Conservation (phyloP, 2,113 vertebrate genomes). For the Electrona antarctica region DNA sequence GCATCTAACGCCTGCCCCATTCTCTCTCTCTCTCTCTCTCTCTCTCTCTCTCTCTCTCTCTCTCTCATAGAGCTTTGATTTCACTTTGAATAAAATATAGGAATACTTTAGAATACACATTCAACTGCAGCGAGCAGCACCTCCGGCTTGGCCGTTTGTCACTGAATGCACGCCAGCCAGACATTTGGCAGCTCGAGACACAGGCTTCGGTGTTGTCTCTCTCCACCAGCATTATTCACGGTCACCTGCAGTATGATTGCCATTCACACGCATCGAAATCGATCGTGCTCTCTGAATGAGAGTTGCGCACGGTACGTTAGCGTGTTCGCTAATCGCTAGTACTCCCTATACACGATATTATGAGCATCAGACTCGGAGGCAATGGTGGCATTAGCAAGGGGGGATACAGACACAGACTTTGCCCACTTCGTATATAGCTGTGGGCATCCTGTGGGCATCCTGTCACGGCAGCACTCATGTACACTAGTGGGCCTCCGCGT, state of each 20-base stretch:
- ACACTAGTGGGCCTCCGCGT: slow-evolving; percentile 11
- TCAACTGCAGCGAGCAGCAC: slow-evolving; percentile 26
- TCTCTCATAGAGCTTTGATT: slow-evolving; percentile 38
- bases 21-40: slow-evolving; percentile 29
- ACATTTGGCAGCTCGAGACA: slow-evolving; percentile 18
- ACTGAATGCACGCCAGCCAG: slow-evolving; percentile 7
- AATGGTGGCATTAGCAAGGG: slow-evolving; percentile 11
- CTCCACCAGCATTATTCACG: slow-evolving; percentile 16
- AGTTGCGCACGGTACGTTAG: neutral
- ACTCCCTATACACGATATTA: neutral
- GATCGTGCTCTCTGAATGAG: neutral
- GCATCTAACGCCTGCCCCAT: slow-evolving; percentile 21
- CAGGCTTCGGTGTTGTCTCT: slow-evolving; percentile 1
- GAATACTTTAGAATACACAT: slow-evolving; percentile 44
- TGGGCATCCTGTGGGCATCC: slow-evolving; percentile 15
- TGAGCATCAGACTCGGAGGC: neutral
- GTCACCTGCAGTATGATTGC: slow-evolving; percentile 32
- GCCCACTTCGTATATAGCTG: no score
- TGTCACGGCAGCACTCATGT: slow-evolving; percentile 39
- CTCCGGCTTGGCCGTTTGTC: slow-evolving; percentile 5
- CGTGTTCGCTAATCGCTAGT: neutral
- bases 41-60: slow-evolving; percentile 27
- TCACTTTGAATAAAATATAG: slow-evolving; percentile 42
- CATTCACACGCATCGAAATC: slow-evolving; percentile 10
- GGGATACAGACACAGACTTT: neutral